A percentile compares a stretch with the other conserved stretches of the same genome.
These are phyloP conservation scores for Alviniconcha marisindica DNA, from an alignment of 1,140 invertebrate genomes.

Conservation along the genomic window DNA sequence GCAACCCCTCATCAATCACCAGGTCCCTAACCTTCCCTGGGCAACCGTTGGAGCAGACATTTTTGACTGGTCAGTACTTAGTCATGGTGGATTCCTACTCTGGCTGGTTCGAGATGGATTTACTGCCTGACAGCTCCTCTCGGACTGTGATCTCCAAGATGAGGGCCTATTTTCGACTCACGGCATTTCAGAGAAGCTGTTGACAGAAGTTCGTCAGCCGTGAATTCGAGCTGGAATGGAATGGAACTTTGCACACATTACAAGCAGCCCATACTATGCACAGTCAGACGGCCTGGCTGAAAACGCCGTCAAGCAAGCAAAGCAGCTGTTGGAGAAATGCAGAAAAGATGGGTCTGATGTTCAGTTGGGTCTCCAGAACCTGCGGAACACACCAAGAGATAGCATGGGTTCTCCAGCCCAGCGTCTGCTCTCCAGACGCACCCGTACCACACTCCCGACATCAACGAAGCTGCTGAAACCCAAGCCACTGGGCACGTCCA, in stretches of 20 bases:
- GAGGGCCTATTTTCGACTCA: constrained; percentile 13
- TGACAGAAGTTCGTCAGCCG: constrained; percentile 35
- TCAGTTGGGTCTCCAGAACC: too few relatives aligned
- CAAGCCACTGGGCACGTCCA: not conserved
- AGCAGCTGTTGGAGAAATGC: not conserved
- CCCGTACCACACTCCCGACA: constrained; percentile 15
- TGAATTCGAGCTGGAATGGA: not conserved
- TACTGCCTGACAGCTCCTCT: not conserved
- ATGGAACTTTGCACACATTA: constrained; percentile 30
- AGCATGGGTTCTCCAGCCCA: not conserved
- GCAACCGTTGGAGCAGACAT: not conserved
- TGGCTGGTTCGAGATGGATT: not conserved
- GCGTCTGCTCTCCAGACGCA: not conserved
- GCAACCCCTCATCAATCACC: constrained; percentile 25
- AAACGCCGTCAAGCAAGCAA: constrained; percentile 27
- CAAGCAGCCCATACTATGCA: constrained; percentile 31
- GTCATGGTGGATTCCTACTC: not conserved
- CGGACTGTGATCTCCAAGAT: not conserved
- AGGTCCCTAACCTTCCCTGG: constrained; percentile 14
- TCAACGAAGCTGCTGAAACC: constrained; percentile 1
- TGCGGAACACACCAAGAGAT: too few relatives aligned
- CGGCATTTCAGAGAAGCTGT: constrained; percentile 17
- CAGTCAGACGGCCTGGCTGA: constrained; percentile 33
- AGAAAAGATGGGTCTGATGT: not conserved
- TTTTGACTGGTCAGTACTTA: not conserved